Evolutionary conservation across 2,113 vertebrate genomes (phyloP), one percentile per base, ranked within the genome.

Genomic region (Boulengeromyrus knoepffleri): DNA sequence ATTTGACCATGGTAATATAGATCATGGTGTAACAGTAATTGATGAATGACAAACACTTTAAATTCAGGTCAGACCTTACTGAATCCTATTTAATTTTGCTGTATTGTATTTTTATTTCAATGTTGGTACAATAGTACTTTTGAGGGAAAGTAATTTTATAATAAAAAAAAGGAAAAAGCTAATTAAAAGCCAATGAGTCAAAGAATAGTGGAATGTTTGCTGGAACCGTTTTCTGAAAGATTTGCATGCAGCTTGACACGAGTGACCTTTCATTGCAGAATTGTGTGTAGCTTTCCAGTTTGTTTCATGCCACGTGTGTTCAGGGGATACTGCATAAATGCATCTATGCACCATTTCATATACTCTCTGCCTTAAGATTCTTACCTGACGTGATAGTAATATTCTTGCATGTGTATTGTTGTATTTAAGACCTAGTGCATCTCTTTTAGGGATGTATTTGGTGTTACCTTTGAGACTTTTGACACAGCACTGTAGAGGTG

Each of bases 361-460:
- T 93, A 94, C 94, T 94, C 90, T 92, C 92, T 93, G 94, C 94
- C 94, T 95, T 95, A 94, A 62, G 90, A 92, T 87, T 92, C 74
- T 89, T 92, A 90, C 90, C 89, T 70, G 92, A 94, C 91, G 85
- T 87, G 89, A 92, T 91, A 53, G 77, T 31, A 50, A 89, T 92
- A 95, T 92, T 93, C 94, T 94, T 94, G 92, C 93, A 89, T 94
- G 89, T 91, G 85, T 93, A 92, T 92, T 90, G 92, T 94, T 95
- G 85, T 93, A 88, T 91, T 93, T 93, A 92, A 93, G 94, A 92
- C 92, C 90, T 91, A 94, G 92, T 93, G 91, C 92, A 93, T 91
- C 52, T 77, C n/a, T 58, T 36, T 31, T 36, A 12, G 19, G 46
- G 36, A 31, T 87, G 85, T 36, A 56, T 87, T n/a, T 58, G 47